Evolutionary conservation across 2,797 vertebrate genomes (phyloP), one percentile per base, ranked within the genome.

Genomic region (Sebastes cheni): DNA sequence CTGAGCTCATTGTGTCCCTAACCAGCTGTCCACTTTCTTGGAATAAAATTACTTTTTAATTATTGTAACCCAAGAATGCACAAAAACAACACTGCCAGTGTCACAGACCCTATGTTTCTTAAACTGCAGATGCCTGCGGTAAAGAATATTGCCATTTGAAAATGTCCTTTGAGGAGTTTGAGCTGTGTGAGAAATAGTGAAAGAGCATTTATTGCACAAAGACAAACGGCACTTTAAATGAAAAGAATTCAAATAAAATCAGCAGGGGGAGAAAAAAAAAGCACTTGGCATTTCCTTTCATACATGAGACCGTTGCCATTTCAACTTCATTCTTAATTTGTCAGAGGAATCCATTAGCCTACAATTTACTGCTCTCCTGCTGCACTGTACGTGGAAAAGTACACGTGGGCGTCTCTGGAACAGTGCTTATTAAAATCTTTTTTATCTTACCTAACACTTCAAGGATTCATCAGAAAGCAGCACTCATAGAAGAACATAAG

Each of bases 391-490:
- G 54, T 62, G 80, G 74, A 78, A 13, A 55, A n/a, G 32, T 69
- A 50, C 2, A 42, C 5, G 89, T 89, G 87, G 85, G 83, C 14
- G 87, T 82, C 82, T 86, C 61, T 75, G 76, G 36, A 88, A 65
- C 32, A 2, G 69, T 70, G 23, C 81, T 89, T 88, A 91, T 91
- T 91, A 91, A 86, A 90, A 81, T 77, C 74, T 74, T 89, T 90
- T 91, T 77, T 42, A 91, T 88, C 69, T 83, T 86, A 86, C 77
- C 83, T 52, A 77, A 88, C 70, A 79, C 73, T 82, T 87, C 36
- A 86, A 83, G 78, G 79, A 83, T 79, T 86, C 50, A 56, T 54
- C 55, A 75, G 67, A 42, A 84, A 90, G 76, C 39, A 77, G 55
- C 66, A 60, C 32, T 22, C 50, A 75, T 22, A 56, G 67, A 52